Conservation (phyloP, 2,888 invertebrate genomes). For the Aspidiotus destructor region DNA sequence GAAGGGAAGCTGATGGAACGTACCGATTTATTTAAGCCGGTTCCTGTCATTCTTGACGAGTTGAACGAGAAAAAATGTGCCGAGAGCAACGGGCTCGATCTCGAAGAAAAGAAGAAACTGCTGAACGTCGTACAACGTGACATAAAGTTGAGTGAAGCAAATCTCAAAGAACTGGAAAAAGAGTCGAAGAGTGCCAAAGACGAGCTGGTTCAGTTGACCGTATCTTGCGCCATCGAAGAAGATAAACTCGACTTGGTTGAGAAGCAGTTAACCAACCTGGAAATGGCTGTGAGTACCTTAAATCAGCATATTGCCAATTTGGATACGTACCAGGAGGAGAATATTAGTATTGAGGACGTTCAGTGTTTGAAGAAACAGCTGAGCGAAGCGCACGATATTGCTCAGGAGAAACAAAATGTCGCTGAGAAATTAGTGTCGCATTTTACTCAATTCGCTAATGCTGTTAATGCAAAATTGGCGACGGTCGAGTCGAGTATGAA, state of each 20-base stretch:
- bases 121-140: constrained; percentile 26
- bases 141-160: constrained; percentile 13
- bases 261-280: constrained; percentile 21
- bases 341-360: constrained; percentile 23
- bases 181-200: constrained; percentile 17
- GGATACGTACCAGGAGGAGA: constrained; percentile 21
- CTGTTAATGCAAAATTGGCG: constrained; percentile 14
- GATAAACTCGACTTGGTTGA: constrained; percentile 24
- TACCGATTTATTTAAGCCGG: constrained; percentile 20
- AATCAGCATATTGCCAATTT: constrained; percentile 14
- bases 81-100: constrained; percentile 11
- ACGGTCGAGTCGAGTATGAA: constrained; percentile 6
- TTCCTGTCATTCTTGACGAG: constrained; percentile 11
- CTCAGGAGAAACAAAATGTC: constrained; percentile 25
- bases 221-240: constrained; percentile 24
- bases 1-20: constrained; percentile 15
- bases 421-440: constrained; percentile 12
- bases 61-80: constrained; percentile 22
- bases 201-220: constrained; percentile 9
- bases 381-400: constrained; percentile 25
- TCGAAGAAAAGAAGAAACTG: constrained; percentile 29
- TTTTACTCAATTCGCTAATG: constrained; percentile 15
- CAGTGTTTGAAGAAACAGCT: constrained; percentile 27
- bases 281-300: constrained; percentile 15
- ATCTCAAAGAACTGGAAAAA: constrained; percentile 11